Evolutionary conservation across 1,140 invertebrate species (phyloP).

Genomic region (Tetramorium alpestre): DNA sequence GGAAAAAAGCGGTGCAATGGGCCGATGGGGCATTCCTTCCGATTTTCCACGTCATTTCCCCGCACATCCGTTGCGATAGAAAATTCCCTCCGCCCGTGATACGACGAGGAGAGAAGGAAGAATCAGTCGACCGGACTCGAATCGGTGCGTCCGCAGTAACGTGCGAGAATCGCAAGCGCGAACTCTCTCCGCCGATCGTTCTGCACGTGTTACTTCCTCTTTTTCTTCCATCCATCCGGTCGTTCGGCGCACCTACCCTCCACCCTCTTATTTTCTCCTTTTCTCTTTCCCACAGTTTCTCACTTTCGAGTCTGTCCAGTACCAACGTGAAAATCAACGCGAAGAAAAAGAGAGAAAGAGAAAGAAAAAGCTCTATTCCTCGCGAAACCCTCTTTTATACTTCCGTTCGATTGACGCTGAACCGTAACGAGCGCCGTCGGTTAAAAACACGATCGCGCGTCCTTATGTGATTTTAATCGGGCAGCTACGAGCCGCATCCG

Average conservation of each 20-base stretch:
- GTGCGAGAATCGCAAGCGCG: conserved; percentile 47
- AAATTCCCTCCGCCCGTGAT: conserved; percentile 70
- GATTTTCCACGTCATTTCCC: conserved; percentile 69
- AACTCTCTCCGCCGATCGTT: conserved; percentile 38
- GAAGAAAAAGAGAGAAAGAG: not conserved
- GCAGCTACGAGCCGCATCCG: not conserved
- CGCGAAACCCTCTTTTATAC: conserved; percentile 4
- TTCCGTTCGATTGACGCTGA: conserved; percentile 6
- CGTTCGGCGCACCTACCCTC: conserved; percentile 24
- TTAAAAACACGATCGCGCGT: conserved; percentile 11
- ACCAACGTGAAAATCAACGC: conserved; percentile 51
- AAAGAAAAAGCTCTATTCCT: not conserved
- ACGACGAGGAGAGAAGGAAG: conserved; percentile 49
- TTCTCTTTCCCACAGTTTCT: conserved; percentile 1
- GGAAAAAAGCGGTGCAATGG: conserved; percentile 58
- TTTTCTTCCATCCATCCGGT: conserved; percentile 23
- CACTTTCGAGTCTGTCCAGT: conserved; percentile 14
- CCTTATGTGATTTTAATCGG: conserved; percentile 48
- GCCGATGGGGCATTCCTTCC: conserved; percentile 53
- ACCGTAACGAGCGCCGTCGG: conserved; percentile 1
- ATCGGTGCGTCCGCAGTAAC: conserved; percentile 69
- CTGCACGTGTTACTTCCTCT: conserved; percentile 42
- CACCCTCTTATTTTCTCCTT: conserved; percentile 20
- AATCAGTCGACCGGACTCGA: conserved; percentile 70
- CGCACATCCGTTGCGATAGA: conserved; percentile 61